Evolutionary conservation across 2,113 vertebrate genomes (phyloP), one percentile per base, ranked within the genome.

Genomic region (Bubo scandiacus): DNA sequence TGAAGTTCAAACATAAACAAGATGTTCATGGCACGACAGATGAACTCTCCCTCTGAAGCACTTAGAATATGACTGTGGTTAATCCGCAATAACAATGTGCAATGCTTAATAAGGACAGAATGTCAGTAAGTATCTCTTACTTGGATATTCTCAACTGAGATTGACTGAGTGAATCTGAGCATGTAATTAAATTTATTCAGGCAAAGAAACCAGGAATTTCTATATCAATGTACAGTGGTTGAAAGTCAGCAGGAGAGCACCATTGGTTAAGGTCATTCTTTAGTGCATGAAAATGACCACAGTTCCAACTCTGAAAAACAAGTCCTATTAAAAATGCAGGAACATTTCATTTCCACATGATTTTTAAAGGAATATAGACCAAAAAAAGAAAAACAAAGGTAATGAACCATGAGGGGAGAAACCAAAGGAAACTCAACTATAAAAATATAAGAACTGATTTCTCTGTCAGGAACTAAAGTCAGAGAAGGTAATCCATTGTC

Each of bases 91-190:
- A 96, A 81, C 45, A 88, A 13, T 17, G 19, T 36, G 21, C 11
- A 85, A 34, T 34, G 9, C 32, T 89, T 93, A 93, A 66, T 81
- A 89, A 91, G 72, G 70, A 63, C 30, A 13, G 15, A 63, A 65
- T 83, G 42, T 70, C 80, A 90, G 45, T 77, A 89, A 85, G 26
- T 82, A 88, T 85, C 47, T 88, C 43, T 95, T 78, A 81, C 51
- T 82, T 49, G 8, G 66, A 88, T 30, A 59, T 47, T 89, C 62
- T 96, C 63, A 94, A 14, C 36, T 81, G 92, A 96, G 86, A 87
- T 9, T 86, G 81, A 90, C 52, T 88, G 86, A 95, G 80, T 87
- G 94, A 96, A 96, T 92, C 94, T 96, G 75, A 92, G 77, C 89
- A 75, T 92, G 42, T 87, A 94, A 95, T 95, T 95, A 93, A 86